Evolutionary conservation across 2,113 vertebrate species (phyloP).

Genomic region (Gymnogyps californianus): DNA sequence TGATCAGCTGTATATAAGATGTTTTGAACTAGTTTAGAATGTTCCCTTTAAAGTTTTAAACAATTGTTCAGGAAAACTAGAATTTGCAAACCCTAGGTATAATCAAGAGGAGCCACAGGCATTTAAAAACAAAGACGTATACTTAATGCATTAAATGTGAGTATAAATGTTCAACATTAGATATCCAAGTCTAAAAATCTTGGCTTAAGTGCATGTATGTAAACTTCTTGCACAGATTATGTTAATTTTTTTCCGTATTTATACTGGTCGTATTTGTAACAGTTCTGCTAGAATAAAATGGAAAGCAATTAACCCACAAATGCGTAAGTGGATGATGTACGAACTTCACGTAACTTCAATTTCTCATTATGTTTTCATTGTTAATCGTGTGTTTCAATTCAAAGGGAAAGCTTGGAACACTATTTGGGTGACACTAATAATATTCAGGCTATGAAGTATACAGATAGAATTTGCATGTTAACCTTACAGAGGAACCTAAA

Average conservation of each 20-base stretch:
- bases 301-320: not conserved
- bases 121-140: not conserved
- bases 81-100: not conserved
- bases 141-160: not conserved
- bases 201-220: not conserved
- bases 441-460: not conserved
- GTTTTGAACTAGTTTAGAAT: not conserved
- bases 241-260: not conserved
- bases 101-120: not conserved
- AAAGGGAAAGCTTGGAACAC: slow-evolving; percentile 39
- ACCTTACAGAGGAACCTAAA: slow-evolving; percentile 69
- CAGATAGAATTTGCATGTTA: slow-evolving; percentile 51
- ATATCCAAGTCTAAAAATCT: not conserved
- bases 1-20: not conserved
- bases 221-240: not conserved
- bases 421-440: not conserved
- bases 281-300: not conserved
- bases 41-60: not conserved
- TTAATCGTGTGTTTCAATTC: not conserved
- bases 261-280: not conserved
- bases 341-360: not conserved
- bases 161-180: not conserved
- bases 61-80: not conserved
- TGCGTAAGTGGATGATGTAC: not conserved
- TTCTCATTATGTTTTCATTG: not conserved